Base-by-base conservation (phyloP, 2,797 vertebrate species). In the Luscinia luscinia region DNA sequence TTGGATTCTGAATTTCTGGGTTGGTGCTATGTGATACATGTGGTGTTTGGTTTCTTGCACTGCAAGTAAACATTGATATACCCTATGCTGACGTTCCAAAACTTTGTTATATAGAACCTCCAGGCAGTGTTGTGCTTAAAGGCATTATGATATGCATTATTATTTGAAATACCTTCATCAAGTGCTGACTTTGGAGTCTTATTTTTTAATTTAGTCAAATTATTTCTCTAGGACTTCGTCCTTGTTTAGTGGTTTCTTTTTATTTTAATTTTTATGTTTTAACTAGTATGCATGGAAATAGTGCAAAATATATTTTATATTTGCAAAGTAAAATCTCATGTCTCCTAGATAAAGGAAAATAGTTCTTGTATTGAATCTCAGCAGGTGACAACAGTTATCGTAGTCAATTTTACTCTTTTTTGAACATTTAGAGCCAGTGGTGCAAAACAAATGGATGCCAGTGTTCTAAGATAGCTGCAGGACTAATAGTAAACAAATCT, bases 401-500 rank as follows among this genome's bases (percentile, higher is more conserved):
- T 77, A 84, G 57, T 46, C 41, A 49, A 1, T 94, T 90, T 94
- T 93, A 85, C 66, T 87, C 19, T 83, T 76, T 81, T 72, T 54
- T 63, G 58, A 82, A 70, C 38, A 24, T 32, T 85, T 49, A 89
- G 54, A 87, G 55, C n/a, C 58, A 77, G 48, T 89, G 74, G 59
- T 95, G 88, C 45, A 94, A 96, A 94, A 84, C 75, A 89, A 95
- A 93, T 66, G 75, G 72, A 81, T 58, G 52, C 52, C 93, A 68
- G 28, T 94, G 69, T 93, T 88, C 59, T 89, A 87, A 72, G 87
- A 86, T 88, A 94, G 84, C 95, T 96, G 61, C 76, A 89, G 85
- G 69, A 80, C 58, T 87, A 94, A 90, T 84, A 69, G 89, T 77
- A 90, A 96, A 83, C 80, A 87, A 94, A 95, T 90, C 70, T 91